phyloP scores from a whole-genome alignment of 2,113 vertebrate genomes.

The Pseudorasbora parva region DNA sequence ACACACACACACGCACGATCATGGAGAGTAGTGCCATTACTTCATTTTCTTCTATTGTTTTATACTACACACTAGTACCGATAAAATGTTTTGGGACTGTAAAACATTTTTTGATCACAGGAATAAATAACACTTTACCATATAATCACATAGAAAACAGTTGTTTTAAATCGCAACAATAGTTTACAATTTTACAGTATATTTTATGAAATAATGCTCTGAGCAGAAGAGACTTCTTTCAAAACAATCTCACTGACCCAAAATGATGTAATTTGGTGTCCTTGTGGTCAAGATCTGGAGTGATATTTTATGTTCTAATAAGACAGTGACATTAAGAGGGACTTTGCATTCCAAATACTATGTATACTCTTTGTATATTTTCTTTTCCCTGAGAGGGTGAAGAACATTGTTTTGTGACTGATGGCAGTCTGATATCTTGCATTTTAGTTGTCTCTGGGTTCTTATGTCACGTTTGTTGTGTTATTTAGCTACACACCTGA shows the following conservation, averaged over 20 bases:
- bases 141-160: too few relatives aligned
- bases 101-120: too few relatives aligned
- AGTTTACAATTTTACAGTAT: too few relatives aligned
- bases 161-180: too few relatives aligned
- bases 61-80: too few relatives aligned
- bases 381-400: too few relatives aligned
- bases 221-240: neutral
- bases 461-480: conserved; percentile 54
- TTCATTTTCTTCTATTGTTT: too few relatives aligned
- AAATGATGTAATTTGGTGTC: neutral
- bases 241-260: neutral
- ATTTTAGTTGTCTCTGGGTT: neutral
- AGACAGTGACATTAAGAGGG: neutral
- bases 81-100: too few relatives aligned
- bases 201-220: neutral
- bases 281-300: neutral
- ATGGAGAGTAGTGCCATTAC: too few relatives aligned
- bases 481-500: conserved; percentile 51
- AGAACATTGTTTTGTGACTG: neutral
- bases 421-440: neutral
- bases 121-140: too few relatives aligned
- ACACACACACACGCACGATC: too few relatives aligned
- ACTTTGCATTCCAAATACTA: neutral
- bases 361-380: neutral
- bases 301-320: neutral